phyloP scores from a whole-genome alignment of 2,113 vertebrate genomes.

The Climacteris rufus region DNA sequence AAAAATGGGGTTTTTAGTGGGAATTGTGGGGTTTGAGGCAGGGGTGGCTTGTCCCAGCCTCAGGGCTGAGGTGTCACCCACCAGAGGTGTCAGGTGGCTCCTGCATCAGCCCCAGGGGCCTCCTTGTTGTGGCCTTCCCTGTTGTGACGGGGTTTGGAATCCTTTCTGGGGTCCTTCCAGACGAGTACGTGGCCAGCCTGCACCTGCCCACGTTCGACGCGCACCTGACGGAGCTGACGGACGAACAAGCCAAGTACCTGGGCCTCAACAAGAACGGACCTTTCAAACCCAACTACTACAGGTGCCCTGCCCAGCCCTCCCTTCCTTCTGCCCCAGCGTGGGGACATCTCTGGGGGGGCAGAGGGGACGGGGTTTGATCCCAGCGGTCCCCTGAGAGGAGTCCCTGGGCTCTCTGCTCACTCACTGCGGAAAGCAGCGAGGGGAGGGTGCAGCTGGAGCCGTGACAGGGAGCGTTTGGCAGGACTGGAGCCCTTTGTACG shows the following conservation, averaged over 20 bases:
- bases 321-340: accelerated
- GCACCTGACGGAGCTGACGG: constrained; percentile 92
- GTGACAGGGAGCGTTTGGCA: not conserved
- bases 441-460: not conserved
- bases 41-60: not conserved
- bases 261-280: constrained; percentile 98
- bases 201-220: constrained; percentile 98
- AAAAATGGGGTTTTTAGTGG: accelerated
- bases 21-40: accelerated
- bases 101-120: accelerated
- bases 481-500: not conserved
- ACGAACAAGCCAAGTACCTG: constrained; percentile 97
- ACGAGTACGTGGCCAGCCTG: constrained; percentile 97
- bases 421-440: accelerated
- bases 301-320: constrained; percentile 60
- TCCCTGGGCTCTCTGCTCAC: accelerated
- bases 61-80: not conserved
- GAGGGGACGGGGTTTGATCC: accelerated
- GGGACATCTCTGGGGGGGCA: accelerated
- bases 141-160: not conserved
- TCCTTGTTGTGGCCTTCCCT: accelerated
- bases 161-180: constrained; percentile 43
- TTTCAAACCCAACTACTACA: constrained; percentile 99
- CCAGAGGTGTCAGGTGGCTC: accelerated
- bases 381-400: accelerated